These are phyloP conservation scores for Paralvinella palmiformis DNA, from an alignment of 1,140 invertebrate genomes.

Conservation along the genomic window DNA sequence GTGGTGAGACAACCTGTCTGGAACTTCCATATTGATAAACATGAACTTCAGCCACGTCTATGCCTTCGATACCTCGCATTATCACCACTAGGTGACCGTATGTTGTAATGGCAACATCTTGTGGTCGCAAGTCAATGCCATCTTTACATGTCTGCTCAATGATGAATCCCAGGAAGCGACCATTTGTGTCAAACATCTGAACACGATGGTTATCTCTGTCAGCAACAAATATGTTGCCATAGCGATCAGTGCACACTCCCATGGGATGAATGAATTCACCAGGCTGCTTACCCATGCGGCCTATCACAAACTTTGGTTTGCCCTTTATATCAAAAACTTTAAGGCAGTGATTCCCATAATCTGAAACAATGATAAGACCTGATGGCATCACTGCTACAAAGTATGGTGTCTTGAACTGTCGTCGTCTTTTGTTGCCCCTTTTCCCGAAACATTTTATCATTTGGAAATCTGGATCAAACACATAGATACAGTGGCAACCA, in stretches of 20 bases:
- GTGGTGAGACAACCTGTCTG: too few species aligned
- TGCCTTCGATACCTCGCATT: slow-evolving; percentile 24
- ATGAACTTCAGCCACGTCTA: slow-evolving; percentile 8
- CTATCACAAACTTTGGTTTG: slow-evolving; percentile 2
- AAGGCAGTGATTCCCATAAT: slow-evolving; percentile 14
- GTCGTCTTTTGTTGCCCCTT: neutral
- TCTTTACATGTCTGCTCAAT: slow-evolving; percentile 19
- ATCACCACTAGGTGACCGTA: slow-evolving; percentile 35
- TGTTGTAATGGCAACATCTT: slow-evolving; percentile 37
- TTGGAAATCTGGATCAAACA: slow-evolving; percentile 12
- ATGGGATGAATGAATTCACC: slow-evolving; percentile 16
- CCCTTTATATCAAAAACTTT: slow-evolving; percentile 19
- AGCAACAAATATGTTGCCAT: slow-evolving; percentile 15
- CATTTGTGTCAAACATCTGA: slow-evolving; percentile 26
- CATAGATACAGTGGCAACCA: slow-evolving; percentile 11
- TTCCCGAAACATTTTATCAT: slow-evolving; percentile 11
- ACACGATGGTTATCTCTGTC: slow-evolving; percentile 18
- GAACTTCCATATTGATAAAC: slow-evolving; percentile 5
- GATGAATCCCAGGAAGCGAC: slow-evolving; percentile 26
- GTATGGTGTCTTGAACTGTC: slow-evolving; percentile 16
- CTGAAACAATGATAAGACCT: slow-evolving; percentile 23
- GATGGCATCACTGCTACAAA: slow-evolving; percentile 12
- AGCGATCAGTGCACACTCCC: slow-evolving; percentile 11
- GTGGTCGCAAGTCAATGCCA: slow-evolving; percentile 12
- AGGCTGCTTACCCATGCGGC: slow-evolving; percentile 5